Evolutionary conservation across 2,113 vertebrate genomes (phyloP).

Genomic region (Vicugna pacos): DNA sequence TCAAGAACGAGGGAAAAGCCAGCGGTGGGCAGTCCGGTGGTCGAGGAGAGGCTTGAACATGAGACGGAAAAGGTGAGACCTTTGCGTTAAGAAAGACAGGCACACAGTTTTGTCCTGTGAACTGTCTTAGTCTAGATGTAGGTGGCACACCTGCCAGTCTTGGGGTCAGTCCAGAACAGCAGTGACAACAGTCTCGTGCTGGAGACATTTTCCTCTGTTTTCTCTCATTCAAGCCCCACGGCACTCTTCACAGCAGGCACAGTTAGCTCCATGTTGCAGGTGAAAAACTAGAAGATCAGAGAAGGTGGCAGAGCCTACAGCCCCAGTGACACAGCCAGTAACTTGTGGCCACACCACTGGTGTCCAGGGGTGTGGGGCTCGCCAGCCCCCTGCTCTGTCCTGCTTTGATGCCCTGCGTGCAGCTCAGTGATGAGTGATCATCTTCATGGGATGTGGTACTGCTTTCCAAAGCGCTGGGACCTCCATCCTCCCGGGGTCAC

Average conservation of each 20-base stretch:
- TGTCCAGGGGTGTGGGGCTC: fast-evolving
- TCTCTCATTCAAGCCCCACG: neutral
- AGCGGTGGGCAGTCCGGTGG: neutral
- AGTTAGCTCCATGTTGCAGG: fast-evolving
- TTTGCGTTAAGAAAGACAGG: neutral
- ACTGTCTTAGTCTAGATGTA: fast-evolving
- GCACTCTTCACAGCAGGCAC: neutral
- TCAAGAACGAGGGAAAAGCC: neutral
- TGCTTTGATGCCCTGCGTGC: fast-evolving
- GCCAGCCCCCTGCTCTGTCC: fast-evolving
- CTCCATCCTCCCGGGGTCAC: fast-evolving
- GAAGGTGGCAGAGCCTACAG: neutral
- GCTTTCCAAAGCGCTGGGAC: fast-evolving
- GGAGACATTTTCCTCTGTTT: neutral
- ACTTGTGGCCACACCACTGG: fast-evolving
- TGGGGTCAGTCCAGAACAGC: fast-evolving
- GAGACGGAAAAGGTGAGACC: neutral
- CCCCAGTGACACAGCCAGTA: neutral
- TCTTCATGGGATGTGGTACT: fast-evolving
- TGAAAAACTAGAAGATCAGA: fast-evolving
- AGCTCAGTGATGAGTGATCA: fast-evolving
- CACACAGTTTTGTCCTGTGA: fast-evolving
- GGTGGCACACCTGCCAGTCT: fast-evolving
- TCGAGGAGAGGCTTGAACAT: fast-evolving
- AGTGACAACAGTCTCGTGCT: too few species aligned